Evolutionary conservation across 1,140 invertebrate genomes (phyloP), one percentile per base, ranked within the genome.

Genomic region (Drosophila santomea): DNA sequence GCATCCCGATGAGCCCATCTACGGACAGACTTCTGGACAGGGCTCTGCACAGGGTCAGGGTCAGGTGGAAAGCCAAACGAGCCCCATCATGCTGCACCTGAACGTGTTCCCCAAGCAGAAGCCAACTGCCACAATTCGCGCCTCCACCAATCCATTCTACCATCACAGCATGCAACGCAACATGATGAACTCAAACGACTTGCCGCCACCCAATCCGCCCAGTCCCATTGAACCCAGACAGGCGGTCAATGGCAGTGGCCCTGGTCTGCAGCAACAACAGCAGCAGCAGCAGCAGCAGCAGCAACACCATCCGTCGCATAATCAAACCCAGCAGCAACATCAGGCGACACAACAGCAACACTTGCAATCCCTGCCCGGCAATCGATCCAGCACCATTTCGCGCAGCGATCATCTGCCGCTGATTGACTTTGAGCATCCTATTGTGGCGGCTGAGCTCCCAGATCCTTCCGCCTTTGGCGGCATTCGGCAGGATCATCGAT

Each of bases 101-200:
- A 91, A 91, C 57, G 86, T 91, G 0, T 91, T 91, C 39, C 90
- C 90, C 35, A 91, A 91, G 54, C 83, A 91, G 20, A 91, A 91
- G 36, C 66, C 73, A 0, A 57, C 78, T 11, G 32, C 78, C 10
- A 57, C 68, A 4, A 48, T 80, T 28, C 76, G 83, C 5, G 45
- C 74, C 38, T 91, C 89, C 14, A 91, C 89, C 1, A 91, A 91
- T 85, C 89, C 89, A 2, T 91, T 91, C 15, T 89, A 91, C 55
- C 91, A 73, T 14, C 64, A 81, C 48, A 82, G 75, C 25, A 62
- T 90, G 54, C 73, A 74, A 4, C 63, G 78, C 3, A 61, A 80
- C 36, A 45, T 71, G 28, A 67, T 82, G 25, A 82, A 59, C 43
- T 52, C 61, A 11, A 81, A 55, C 20, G 78, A 85, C 12, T 15